Base-by-base conservation (phyloP, 2,113 vertebrate genomes). In the Tursiops truncatus region DNA sequence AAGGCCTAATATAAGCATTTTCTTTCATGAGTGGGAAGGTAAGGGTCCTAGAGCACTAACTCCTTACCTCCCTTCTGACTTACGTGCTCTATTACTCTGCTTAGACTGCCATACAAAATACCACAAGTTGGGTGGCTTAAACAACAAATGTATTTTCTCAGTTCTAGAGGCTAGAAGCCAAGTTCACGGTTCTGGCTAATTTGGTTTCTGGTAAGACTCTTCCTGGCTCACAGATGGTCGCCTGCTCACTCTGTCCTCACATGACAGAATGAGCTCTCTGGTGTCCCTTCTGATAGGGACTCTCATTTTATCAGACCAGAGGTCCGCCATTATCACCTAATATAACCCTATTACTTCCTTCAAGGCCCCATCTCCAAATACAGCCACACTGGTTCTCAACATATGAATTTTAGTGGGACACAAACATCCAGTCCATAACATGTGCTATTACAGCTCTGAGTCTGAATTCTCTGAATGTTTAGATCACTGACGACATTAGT, bases 31-130 rank as follows among this genome's bases (percentile, higher is more conserved):
- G 15, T 13, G 33, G 41, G 56, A n/a, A 62, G 3, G 33, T n/a
- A n/a, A 76, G 28, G 26, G 31, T 63, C 41, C 71, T 28, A 28
- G 58, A 14, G 44, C 58, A 36, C 23, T 5, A 47, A 8, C 38
- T 25, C 56, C 87, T 50, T 50, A 20, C 17, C 8, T 18, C 38
- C 38, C 38, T 18, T 23, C 31, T 33, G 41, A 14, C 23, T 50
- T 63, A 63, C 0, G 4, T 63, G 41, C 9, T 28, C 0, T 25
- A 25, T 47, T 44, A n/a, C 21, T 18, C 41, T 47, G 71, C 41
- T 77, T 2, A 18, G 58, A 31, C 31, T 50, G 14, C 58, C 6
- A 3, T 50, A 18, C 31, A 63, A 71, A 87, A n/a, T 15, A 2
- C 20, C 62, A 36, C 31, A 8, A 11, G 3, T 8, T 71, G 10